Conservation (phyloP, 2,797 vertebrate genomes). For the Schizopygopsis malacanthus region DNA sequence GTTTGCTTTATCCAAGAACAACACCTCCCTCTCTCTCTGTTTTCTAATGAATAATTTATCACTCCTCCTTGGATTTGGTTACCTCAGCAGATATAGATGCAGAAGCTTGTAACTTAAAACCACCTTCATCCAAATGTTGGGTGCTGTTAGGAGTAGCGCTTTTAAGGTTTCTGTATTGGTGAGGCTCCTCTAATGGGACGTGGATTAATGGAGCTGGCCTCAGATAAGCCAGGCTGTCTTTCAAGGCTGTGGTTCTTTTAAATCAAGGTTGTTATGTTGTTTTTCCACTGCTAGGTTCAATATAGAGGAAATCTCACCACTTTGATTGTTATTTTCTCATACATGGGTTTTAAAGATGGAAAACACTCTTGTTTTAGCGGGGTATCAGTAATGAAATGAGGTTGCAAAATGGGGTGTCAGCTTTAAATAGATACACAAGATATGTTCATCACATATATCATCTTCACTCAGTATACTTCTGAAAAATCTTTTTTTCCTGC, state of each 20-base stretch:
- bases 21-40: slow-evolving; percentile 46
- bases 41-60: slow-evolving; percentile 59
- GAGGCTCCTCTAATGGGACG: not conserved
- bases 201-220: slow-evolving; percentile 17
- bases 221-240: not conserved
- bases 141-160: not conserved
- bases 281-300: not conserved
- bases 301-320: slow-evolving; percentile 11
- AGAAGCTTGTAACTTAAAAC: slow-evolving; percentile 43
- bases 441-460: slow-evolving; percentile 16
- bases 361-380: slow-evolving; percentile 54
- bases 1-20: slow-evolving; percentile 39
- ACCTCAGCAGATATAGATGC: slow-evolving; percentile 46
- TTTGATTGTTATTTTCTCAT: slow-evolving; percentile 52
- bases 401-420: slow-evolving; percentile 52
- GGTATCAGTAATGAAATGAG: slow-evolving; percentile 55
- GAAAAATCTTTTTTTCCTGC: slow-evolving; percentile 63
- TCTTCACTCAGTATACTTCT: not conserved
- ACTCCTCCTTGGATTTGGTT: slow-evolving; percentile 45
- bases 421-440: slow-evolving; percentile 55
- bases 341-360: slow-evolving; percentile 37
- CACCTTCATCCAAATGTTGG: not conserved
- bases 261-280: not conserved
- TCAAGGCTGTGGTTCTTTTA: slow-evolving; percentile 6
- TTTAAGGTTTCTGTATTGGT: slow-evolving; percentile 6